Evolutionary conservation across 2,888 invertebrate species (phyloP).

Genomic region (Ecdyonurus torrentis): DNA sequence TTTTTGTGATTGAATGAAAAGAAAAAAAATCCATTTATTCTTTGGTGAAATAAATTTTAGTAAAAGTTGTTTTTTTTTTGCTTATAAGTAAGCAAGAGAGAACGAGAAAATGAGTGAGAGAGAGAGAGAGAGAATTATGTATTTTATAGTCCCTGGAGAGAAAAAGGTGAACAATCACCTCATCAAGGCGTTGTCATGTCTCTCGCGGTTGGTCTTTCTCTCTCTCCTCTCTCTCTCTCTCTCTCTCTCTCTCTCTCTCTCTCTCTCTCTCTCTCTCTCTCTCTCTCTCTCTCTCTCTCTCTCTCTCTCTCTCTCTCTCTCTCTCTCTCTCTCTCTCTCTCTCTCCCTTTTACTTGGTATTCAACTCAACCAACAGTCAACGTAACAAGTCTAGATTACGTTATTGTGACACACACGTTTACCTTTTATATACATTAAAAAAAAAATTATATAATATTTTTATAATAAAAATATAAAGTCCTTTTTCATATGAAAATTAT

Average conservation of each 20-base stretch:
- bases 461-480: too few species aligned
- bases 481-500: not conserved
- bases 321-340: constrained; percentile 8
- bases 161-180: not conserved
- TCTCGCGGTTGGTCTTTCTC: not conserved
- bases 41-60: too few species aligned
- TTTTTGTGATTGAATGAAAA: too few species aligned
- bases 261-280: constrained; percentile 3
- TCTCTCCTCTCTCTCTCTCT: not conserved
- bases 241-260: not conserved
- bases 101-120: not conserved
- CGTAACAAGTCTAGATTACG: not conserved
- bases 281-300: not conserved
- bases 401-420: not conserved
- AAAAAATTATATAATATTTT: too few species aligned
- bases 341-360: not conserved
- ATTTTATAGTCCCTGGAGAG: too few species aligned
- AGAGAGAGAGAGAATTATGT: not conserved
- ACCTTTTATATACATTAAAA: not conserved
- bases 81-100: too few species aligned
- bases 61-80: too few species aligned
- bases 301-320: constrained; percentile 7
- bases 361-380: not conserved
- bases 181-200: not conserved
- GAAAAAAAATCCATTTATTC: too few species aligned